phyloP scores from a whole-genome alignment of 2,797 vertebrate species.

The Enteromius viviparus region DNA sequence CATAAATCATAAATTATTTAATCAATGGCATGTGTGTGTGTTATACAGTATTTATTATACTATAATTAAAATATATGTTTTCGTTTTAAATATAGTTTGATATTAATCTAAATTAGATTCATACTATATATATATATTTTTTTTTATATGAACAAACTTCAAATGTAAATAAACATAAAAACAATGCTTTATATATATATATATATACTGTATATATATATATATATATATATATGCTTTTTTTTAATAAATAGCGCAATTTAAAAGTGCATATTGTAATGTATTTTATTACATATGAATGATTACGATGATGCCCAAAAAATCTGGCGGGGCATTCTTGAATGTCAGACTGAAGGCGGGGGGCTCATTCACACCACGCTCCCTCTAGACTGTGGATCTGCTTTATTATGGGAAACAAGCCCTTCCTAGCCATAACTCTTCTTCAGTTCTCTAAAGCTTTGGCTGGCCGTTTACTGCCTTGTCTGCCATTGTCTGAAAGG shows the following conservation, averaged over 20 bases:
- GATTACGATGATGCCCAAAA: background rate
- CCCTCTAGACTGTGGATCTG: conserved; percentile 50
- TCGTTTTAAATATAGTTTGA: no score
- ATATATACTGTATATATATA: no score
- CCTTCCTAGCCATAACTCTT: conserved; percentile 65
- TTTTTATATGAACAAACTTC: no score
- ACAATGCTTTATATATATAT: no score
- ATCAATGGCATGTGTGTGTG: no score
- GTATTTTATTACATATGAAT: background rate
- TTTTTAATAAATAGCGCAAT: background rate
- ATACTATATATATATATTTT: no score
- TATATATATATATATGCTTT: no score
- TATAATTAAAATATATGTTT: no score
- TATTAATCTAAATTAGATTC: no score
- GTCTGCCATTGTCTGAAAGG: conserved; percentile 64
- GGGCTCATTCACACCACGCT: conserved; percentile 36
- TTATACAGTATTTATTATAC: no score
- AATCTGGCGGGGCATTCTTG: conserved; percentile 22
- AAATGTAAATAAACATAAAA: no score
- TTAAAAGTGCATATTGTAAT: background rate
- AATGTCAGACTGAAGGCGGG: conserved; percentile 40
- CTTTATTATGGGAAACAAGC: conserved; percentile 67
- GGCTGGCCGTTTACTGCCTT: conserved; percentile 57
- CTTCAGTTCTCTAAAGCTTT: conserved; percentile 56
- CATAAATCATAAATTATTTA: background rate